These are phyloP conservation scores for Eucera pruinosa DNA, from an alignment of 2,888 invertebrate species.

Conservation along the genomic window DNA sequence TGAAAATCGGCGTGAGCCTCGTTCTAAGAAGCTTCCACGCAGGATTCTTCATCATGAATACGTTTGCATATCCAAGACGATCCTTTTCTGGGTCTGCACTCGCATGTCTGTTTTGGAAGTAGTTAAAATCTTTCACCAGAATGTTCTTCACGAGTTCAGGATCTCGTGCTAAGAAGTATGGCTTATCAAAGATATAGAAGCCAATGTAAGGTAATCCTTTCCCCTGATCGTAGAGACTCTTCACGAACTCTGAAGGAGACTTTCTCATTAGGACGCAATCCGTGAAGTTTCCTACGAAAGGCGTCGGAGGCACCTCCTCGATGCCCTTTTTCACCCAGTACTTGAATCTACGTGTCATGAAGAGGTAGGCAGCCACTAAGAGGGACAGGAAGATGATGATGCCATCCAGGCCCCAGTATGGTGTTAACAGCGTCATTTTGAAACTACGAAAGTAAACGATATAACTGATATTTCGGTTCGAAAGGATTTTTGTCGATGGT, in stretches of 20 bases:
- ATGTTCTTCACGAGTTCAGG: conserved; percentile 84
- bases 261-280: conserved; percentile 77
- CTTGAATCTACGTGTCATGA: conserved; percentile 76
- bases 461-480: neutral
- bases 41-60: conserved; percentile 84
- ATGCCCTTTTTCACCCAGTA: conserved; percentile 83
- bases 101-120: conserved; percentile 81
- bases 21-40: conserved; percentile 84
- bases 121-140: conserved; percentile 84
- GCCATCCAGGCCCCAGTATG: conserved; percentile 72
- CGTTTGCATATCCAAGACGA: conserved; percentile 81
- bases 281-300: conserved; percentile 84
- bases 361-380: conserved; percentile 68
- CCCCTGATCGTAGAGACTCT: conserved; percentile 79
- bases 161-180: conserved; percentile 84
- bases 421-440: conserved; percentile 71
- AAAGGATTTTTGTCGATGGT: neutral
- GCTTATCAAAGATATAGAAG: conserved; percentile 83
- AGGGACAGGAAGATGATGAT: conserved; percentile 58
- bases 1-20: conserved; percentile 85
- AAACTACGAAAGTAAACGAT: neutral
- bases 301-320: conserved; percentile 79
- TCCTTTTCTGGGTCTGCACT: conserved; percentile 79
- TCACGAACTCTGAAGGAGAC: conserved; percentile 79
- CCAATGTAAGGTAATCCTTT: conserved; percentile 80